A percentile compares a stretch with the other conserved stretches of the same genome.
Evolutionary conservation across 1,140 invertebrate species (phyloP).

Genomic region (Periplaneta americana): DNA sequence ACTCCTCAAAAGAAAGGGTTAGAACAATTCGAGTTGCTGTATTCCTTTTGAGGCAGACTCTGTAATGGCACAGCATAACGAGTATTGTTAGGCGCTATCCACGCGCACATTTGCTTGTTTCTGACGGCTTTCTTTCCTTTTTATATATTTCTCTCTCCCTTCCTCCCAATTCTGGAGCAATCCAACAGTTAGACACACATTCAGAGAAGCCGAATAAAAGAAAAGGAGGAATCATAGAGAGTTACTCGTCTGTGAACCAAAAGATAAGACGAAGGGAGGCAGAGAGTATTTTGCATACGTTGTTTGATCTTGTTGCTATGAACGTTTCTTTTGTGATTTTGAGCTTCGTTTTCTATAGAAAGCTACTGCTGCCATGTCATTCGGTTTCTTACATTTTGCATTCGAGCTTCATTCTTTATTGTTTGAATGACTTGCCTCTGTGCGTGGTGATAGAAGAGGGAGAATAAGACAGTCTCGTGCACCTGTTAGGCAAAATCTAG

Average conservation of each 20-base stretch:
- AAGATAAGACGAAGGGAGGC: background rate
- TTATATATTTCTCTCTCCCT: background rate
- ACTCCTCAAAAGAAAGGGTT: background rate
- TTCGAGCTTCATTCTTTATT: background rate
- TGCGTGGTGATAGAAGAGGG: background rate
- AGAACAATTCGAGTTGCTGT: background rate
- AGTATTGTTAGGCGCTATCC: background rate
- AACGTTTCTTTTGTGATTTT: background rate
- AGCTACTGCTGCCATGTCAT: background rate
- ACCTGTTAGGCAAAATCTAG: background rate
- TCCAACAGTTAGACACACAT: background rate
- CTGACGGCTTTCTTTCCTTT: background rate
- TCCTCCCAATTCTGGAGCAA: background rate
- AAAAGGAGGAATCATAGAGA: background rate
- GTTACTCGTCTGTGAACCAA: background rate
- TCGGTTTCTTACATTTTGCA: too few relatives aligned
- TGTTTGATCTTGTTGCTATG: background rate
- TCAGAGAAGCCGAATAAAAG: background rate
- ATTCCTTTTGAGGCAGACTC: background rate
- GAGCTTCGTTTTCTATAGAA: background rate
- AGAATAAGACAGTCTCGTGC: background rate
- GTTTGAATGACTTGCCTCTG: background rate
- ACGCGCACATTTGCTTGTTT: background rate
- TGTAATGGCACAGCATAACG: background rate
- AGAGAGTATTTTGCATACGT: background rate